Conservation (phyloP, 2,797 vertebrate genomes). For the Rhinatrema bivittatum region DNA sequence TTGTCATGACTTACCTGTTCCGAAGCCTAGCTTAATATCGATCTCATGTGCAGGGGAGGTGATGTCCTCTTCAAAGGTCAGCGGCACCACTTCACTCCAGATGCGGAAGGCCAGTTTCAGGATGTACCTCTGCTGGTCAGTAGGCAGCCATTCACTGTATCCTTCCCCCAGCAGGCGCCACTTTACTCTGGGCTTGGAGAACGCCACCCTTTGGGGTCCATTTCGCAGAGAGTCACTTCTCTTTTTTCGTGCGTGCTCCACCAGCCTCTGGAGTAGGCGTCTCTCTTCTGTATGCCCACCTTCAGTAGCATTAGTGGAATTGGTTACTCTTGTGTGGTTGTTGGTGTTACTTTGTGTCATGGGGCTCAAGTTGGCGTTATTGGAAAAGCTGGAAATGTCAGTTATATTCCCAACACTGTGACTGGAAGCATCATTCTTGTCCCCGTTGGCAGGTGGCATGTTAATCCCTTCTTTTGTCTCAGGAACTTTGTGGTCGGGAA, state of each 20-base stretch:
- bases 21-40: constrained; percentile 20
- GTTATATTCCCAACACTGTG: not conserved
- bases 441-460: not conserved
- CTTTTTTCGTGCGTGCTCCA: not conserved
- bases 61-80: constrained; percentile 16
- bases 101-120: constrained; percentile 8
- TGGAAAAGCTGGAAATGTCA: not conserved
- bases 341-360: too few relatives aligned
- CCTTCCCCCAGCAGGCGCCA: constrained; percentile 20
- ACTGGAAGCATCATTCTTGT: not conserved
- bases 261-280: not conserved
- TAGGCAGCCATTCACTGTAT: constrained; percentile 10
- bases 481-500: constrained; percentile 8
- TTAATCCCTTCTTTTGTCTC: not conserved
- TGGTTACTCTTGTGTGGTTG: too few relatives aligned
- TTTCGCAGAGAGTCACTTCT: not conserved
- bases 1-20: constrained; percentile 5
- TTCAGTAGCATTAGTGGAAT: not conserved
- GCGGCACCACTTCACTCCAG: constrained; percentile 20
- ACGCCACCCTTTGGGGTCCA: not conserved
- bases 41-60: not conserved
- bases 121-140: constrained; percentile 8
- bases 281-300: not conserved
- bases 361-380: not conserved
- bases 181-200: constrained; percentile 7